Percentiles rank a stretch among this genome's conserved stretches.
phyloP scores from a whole-genome alignment of 2,113 vertebrate species.

The Lampris megalopsis region DNA sequence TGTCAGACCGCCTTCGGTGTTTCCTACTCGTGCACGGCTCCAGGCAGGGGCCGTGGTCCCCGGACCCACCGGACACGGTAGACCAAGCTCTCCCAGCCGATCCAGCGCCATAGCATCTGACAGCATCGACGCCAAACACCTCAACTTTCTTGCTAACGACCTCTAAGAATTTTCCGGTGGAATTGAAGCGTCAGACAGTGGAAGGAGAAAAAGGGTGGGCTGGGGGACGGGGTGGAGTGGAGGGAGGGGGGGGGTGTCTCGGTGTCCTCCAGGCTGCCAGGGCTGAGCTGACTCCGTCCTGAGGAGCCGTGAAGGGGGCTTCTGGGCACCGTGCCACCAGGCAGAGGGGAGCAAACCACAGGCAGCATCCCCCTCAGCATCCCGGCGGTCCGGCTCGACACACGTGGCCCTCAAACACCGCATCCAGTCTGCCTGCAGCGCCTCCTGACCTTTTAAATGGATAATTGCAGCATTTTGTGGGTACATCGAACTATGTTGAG shows the following conservation, averaged over 20 bases:
- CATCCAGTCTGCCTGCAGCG: background rate
- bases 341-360: constrained; percentile 53
- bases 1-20: too few relatives aligned
- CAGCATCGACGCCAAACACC: too few relatives aligned
- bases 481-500: background rate
- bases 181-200: too few relatives aligned
- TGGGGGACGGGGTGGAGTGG: too few relatives aligned
- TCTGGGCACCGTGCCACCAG: constrained; percentile 54
- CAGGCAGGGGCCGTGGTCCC: too few relatives aligned
- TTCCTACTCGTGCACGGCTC: too few relatives aligned
- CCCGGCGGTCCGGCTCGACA: constrained; percentile 27
- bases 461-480: constrained; percentile 11
- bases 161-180: too few relatives aligned
- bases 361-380: constrained; percentile 42
- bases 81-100: too few relatives aligned
- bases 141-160: too few relatives aligned
- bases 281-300: constrained; percentile 44
- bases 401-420: constrained; percentile 41
- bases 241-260: constrained; percentile 2
- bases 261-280: constrained; percentile 34
- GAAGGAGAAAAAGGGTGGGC: too few relatives aligned
- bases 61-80: too few relatives aligned
- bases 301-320: constrained; percentile 37
- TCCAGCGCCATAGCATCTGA: too few relatives aligned
- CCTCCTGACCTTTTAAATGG: constrained; percentile 9